Evolutionary conservation across 1,140 invertebrate species (phyloP), one percentile per base, ranked within the genome.

Genomic region (Thaumatotibia leucotreta): DNA sequence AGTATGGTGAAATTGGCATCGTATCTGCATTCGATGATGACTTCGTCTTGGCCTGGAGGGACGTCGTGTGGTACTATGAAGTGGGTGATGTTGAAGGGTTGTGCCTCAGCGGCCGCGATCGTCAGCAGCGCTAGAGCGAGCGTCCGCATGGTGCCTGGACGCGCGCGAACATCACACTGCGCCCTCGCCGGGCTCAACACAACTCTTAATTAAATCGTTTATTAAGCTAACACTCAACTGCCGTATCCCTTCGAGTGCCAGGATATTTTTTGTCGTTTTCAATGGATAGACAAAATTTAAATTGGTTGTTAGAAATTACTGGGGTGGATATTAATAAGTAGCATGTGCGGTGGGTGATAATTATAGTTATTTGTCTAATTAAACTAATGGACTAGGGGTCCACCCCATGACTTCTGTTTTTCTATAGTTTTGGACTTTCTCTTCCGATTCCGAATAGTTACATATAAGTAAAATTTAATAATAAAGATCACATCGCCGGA

Each of bases 141-240:
- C 29, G 73, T 29, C 35, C 81, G 82, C 84, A 88, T 87, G 80
- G 73, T 84, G 82, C 70, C 76, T 54, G 72, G 71, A 69, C 74
- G 86, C 83, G 82, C 78, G 83, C 83, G 76, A 78, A 79, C 76
- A 76, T 76, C 74, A 73, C 78, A 88, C 86, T 89, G 85, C 72
- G 65, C 78, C 75, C 75, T 77, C 72, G 64, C 74, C 71, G 69
- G 73, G 74, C 72, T 69, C 70, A 70, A 76, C 72, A 63, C 82
- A 67, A n/a, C 75, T 73, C 82, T 88, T 88, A 90, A 90, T 90
- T 90, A 90, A 87, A 77, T 81, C 82, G 85, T 88, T 88, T 83
- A 90, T 84, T 89, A 88, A 90, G 82, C 86, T 87, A 78, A 88
- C 88, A 88, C 86, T 90, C 81, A 84, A 90, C 84, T 79, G 84